Conservation (phyloP, 2,113 vertebrate species). For the Elephas maximus region DNA sequence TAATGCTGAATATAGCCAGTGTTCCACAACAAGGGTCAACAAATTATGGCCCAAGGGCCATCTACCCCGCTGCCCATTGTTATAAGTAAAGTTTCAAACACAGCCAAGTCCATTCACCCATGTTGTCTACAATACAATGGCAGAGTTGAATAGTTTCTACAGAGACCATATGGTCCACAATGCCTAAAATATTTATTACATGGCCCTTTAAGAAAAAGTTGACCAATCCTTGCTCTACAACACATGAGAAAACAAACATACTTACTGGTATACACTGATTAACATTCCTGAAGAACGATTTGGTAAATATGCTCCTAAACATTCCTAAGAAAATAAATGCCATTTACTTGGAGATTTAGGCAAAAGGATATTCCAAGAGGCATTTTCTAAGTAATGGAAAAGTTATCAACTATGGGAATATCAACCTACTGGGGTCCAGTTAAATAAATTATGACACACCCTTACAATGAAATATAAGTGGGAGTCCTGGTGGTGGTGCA, state of each 20-base stretch:
- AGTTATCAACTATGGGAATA: constrained; percentile 46
- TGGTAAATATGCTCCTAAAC: background rate
- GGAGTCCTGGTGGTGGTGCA: no score
- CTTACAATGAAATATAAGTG: background rate
- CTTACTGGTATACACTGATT: background rate
- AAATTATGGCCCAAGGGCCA: background rate
- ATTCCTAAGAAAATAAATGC: constrained; percentile 50
- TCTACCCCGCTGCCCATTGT: background rate
- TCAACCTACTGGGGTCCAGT: background rate
- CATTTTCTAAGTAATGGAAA: constrained; percentile 57
- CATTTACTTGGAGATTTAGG: constrained; percentile 51
- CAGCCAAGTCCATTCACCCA: background rate
- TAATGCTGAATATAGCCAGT: background rate
- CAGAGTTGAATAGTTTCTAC: background rate
- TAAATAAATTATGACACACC: constrained; percentile 40
- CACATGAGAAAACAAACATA: constrained; percentile 24
- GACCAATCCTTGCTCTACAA: background rate
- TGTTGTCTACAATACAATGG: background rate
- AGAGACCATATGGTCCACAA: background rate
- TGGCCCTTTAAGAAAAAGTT: constrained; percentile 37
- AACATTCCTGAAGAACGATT: constrained; percentile 47
- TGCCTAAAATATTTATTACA: background rate
- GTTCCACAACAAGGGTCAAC: background rate
- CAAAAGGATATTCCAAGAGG: background rate
- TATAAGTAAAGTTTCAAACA: constrained; percentile 36